Percentiles rank a stretch among this genome's conserved stretches.
Evolutionary conservation across 2,113 vertebrate species (phyloP).

Genomic region (Bufo bufo): DNA sequence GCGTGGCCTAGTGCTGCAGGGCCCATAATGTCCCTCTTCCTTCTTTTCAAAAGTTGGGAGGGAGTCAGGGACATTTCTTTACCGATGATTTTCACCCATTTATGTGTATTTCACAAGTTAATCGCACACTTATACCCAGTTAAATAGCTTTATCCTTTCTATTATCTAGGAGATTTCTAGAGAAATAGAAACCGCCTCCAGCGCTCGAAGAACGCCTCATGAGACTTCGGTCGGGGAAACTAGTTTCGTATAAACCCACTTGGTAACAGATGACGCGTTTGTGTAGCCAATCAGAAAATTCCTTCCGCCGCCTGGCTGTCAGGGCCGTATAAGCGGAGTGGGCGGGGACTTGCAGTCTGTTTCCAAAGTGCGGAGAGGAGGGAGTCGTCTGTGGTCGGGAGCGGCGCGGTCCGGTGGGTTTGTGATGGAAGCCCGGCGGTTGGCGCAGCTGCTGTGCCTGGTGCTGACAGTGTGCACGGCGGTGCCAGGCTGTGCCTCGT

Average conservation of each 20-base stretch:
- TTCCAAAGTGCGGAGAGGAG: not conserved
- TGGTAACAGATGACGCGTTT: slow-evolving; percentile 19
- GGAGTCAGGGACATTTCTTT: no score
- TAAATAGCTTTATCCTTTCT: no score
- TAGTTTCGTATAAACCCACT: not conserved
- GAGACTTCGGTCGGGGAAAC: not conserved
- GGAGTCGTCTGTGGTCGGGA: not conserved
- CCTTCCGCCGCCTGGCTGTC: not conserved
- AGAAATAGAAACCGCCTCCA: not conserved
- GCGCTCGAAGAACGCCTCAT: not conserved
- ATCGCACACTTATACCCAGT: no score
- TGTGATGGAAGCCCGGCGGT: slow-evolving; percentile 10
- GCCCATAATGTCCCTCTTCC: no score
- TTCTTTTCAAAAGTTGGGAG: no score
- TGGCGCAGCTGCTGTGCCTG: slow-evolving; percentile 6
- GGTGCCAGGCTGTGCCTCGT: not conserved
- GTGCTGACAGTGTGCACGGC: not conserved
- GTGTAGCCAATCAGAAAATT: slow-evolving; percentile 1
- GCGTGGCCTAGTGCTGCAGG: no score
- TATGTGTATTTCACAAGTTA: no score
- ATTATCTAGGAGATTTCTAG: not conserved
- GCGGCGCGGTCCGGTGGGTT: not conserved
- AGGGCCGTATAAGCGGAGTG: not conserved
- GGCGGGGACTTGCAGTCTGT: not conserved
- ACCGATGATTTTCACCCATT: no score